Conservation (phyloP, 1,140 invertebrate genomes). For the Magallana gigas region DNA sequence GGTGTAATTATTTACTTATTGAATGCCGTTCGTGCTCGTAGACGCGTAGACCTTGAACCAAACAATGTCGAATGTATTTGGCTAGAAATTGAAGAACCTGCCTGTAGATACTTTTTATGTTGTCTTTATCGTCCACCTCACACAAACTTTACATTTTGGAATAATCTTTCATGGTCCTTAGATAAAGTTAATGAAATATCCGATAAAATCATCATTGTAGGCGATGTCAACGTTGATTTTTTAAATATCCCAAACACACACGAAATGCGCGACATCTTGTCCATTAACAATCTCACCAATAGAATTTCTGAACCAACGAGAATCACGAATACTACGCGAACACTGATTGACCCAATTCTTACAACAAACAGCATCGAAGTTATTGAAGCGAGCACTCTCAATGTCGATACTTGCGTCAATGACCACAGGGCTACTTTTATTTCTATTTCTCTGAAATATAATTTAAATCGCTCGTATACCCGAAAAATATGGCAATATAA, state of each 20-base stretch:
- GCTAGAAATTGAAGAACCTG: slow-evolving; percentile 14
- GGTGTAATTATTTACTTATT: slow-evolving; percentile 37
- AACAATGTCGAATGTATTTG: slow-evolving; percentile 42
- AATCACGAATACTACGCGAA: no score
- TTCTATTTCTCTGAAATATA: not conserved
- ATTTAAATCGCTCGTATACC: not conserved
- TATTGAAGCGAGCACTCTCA: not conserved
- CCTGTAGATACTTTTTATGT: slow-evolving; percentile 4
- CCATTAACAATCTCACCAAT: no score
- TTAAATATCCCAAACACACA: not conserved
- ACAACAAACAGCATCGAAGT: no score
- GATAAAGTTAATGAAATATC: slow-evolving; percentile 12
- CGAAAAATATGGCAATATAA: not conserved
- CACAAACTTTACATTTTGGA: not conserved
- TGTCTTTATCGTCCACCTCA: slow-evolving; percentile 39
- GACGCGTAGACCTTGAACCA: slow-evolving; percentile 35
- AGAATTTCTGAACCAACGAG: no score
- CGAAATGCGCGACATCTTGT: no score
- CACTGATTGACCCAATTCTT: no score
- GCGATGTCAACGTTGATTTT: slow-evolving; percentile 46
- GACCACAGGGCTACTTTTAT: slow-evolving; percentile 33
- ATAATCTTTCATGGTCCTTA: slow-evolving; percentile 19
- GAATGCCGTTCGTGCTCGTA: not conserved
- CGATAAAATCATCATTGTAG: slow-evolving; percentile 45
- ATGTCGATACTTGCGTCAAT: not conserved